A percentile compares a stretch with the other conserved stretches of the same genome.
phyloP scores from a whole-genome alignment of 2,797 vertebrate species.

The Perodicticus potto region DNA sequence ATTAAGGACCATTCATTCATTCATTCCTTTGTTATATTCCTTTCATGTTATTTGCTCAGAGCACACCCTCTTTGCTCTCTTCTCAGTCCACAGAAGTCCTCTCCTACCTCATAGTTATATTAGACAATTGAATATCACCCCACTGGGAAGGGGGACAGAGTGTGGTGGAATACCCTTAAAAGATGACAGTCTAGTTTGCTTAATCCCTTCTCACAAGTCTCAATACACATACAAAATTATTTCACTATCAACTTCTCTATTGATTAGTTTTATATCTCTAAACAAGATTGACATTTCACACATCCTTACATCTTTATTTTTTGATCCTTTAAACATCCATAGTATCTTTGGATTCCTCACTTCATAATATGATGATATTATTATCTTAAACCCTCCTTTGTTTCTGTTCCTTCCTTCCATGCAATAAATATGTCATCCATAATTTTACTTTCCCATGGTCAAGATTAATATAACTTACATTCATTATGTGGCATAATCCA shows the following conservation, averaged over 20 bases:
- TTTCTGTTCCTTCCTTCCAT: not conserved
- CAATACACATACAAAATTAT: not conserved
- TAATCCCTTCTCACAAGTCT: not conserved
- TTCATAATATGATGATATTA: not conserved
- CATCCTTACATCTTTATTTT: not conserved
- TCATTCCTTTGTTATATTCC: not conserved
- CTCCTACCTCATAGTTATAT: not conserved
- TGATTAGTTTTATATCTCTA: not conserved
- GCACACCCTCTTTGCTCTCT: not conserved
- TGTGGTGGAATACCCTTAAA: not conserved
- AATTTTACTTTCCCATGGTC: not conserved
- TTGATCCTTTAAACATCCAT: conserved; percentile 2
- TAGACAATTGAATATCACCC: not conserved
- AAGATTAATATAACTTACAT: not conserved
- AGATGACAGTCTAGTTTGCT: not conserved
- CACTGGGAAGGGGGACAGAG: not conserved
- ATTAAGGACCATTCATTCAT: not conserved
- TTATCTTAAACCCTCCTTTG: not conserved
- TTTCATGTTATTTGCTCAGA: not conserved
- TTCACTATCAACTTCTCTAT: not conserved
- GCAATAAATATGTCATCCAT: not conserved
- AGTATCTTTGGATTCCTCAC: not conserved
- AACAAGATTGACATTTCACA: not conserved
- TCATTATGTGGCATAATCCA: not conserved
- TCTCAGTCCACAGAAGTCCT: not conserved